Evolutionary conservation across 2,888 invertebrate species (phyloP), one percentile per base, ranked within the genome.

Genomic region (Drosophila kambysellisi): DNA sequence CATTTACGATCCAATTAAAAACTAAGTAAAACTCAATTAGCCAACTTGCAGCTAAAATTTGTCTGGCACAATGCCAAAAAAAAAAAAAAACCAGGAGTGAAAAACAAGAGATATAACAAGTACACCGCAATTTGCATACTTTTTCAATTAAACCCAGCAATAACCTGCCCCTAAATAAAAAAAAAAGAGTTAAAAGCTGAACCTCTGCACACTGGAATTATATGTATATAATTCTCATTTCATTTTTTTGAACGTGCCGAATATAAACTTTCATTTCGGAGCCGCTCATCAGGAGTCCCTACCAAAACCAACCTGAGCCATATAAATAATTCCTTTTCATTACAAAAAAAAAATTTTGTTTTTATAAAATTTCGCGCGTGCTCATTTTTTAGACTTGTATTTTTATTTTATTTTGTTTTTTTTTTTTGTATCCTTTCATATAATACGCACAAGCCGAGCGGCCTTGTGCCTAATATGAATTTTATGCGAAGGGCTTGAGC

Each of bases 381-480:
- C 63, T 74, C 62, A 58, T 64, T 61, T 71, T 81, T 79, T 61
- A 25, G 46, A 52, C 46, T 70, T 57, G 35, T 74, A 68, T 56
- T 79, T 70, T 74, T 70, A 25, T 25, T 58, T 70, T 74, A 67
- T 58, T 58, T 76, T 77, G 70, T 70, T 56, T 79, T 70, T 74
- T 70, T 62, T 61, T 78, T 76, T 74, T 70, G 61, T 79, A 77
- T 83, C 81, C 73, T 54, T 57, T 54, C 65, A 62, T 73, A 76
- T 65, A 66, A 76, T 59, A 71, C 74, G 50, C 58, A 60, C 46
- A 74, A 71, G 61, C 60, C 56, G 43, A 70, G 57, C 50, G 86
- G 83, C 88, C 83, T 86, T 86, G 86, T 79, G 83, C 88, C 86
- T 87, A 87, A 87, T 86, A 88, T 79, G 88, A 88, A 74, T 86